Evolutionary conservation across 2,888 invertebrate genomes (phyloP), one percentile per base, ranked within the genome.

Genomic region (Andrena chrysosceles): DNA sequence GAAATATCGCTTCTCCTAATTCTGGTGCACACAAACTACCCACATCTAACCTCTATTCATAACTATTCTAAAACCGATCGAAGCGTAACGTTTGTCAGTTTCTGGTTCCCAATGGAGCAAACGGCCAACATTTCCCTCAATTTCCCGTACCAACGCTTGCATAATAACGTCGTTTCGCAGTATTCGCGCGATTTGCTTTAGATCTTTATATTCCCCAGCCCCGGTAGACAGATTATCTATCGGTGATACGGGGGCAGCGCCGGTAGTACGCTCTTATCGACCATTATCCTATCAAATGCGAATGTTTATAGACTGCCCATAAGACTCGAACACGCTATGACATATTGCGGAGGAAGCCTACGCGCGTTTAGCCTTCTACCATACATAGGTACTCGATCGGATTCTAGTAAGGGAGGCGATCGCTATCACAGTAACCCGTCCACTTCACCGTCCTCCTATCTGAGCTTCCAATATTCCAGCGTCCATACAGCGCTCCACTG

Each of bases 221-320:
- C 10, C 62, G n/a, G 29, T 13, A 8, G 20, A 64, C 52, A 64
- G 64, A 80, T 64, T 83, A 59, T 72, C 72, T 72, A 72, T 66
- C 56, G 63, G 20, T 23, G 69, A 72, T 66, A 59, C 63, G 29
- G 29, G 49, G 54, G n/a, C 26, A 52, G 23, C 54, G 66, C 59
- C 49, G 49, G 73, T 60, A 73, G 76, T 8, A 26, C 33, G 48
- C 66, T 59, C 62, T 77, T 77, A 85, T 85, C 68, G 76, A 10
- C 64, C 56, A 83, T 85, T 79, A 83, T 56, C 49, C 71, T 69
- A 66, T 72, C 77, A 79, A 79, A 49, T 49, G 23, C 31, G 78
- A 48, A 83, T 71, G 49, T 85, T 83, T 77, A 78, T 83, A 31
- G 49, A 85, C 64, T 83, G 52, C 56, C 56, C 69, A 49, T 48